These are phyloP conservation scores for Sesamia inferens DNA, from an alignment of 2,888 invertebrate genomes.

Conservation along the genomic window DNA sequence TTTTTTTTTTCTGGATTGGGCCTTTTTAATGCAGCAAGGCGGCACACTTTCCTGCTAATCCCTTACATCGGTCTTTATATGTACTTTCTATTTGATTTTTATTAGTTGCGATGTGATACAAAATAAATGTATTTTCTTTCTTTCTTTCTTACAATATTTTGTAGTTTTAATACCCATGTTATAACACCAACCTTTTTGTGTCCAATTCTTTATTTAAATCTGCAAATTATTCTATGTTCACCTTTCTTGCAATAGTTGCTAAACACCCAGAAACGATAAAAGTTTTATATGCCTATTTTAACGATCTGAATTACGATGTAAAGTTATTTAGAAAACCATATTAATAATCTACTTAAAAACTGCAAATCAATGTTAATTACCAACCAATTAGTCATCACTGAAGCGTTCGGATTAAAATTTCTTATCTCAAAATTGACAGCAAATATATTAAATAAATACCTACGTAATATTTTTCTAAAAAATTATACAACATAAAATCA, in stretches of 20 bases:
- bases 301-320: slow-evolving; percentile 28
- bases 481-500: slow-evolving; percentile 23
- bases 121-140: no score
- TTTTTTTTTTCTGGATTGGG: neutral
- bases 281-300: neutral
- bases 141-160: no score
- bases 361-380: slow-evolving; percentile 38
- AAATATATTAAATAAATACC: neutral
- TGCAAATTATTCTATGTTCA: neutral
- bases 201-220: neutral
- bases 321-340: slow-evolving; percentile 25
- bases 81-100: no score
- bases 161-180: neutral
- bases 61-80: no score
- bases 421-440: slow-evolving; percentile 43
- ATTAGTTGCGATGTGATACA: no score
- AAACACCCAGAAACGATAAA: neutral
- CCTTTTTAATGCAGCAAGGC: no score
- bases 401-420: slow-evolving; percentile 46
- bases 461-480: slow-evolving; percentile 25
- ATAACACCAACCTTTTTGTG: neutral
- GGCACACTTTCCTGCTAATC: no score
- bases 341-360: slow-evolving; percentile 30
- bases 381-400: slow-evolving; percentile 36
- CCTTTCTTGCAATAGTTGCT: neutral